These are phyloP conservation scores for Limnodromus scolopaceus DNA, from an alignment of 2,797 vertebrate genomes.

Conservation along the genomic window DNA sequence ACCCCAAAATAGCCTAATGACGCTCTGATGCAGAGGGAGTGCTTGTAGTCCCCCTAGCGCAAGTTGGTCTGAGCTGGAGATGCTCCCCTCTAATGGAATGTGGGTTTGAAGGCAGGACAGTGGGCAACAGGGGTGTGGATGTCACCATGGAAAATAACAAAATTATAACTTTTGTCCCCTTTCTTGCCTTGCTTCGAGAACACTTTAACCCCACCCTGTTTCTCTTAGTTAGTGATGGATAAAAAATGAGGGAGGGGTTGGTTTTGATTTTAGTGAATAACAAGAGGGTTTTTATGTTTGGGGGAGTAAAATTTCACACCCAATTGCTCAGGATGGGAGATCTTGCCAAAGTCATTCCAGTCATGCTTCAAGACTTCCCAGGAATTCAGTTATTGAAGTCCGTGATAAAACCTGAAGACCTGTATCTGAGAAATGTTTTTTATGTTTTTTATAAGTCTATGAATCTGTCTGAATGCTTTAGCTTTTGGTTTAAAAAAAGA, in stretches of 20 bases:
- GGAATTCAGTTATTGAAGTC: background rate
- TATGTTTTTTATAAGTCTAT: background rate
- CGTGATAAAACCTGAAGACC: background rate
- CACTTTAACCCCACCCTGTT: background rate
- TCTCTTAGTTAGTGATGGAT: background rate
- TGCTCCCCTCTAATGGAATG: background rate
- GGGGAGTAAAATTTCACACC: background rate
- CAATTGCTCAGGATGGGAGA: background rate
- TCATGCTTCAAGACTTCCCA: background rate
- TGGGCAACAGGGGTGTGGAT: background rate
- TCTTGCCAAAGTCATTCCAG: background rate
- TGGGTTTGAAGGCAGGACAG: background rate
- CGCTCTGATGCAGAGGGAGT: background rate
- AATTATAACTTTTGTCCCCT: background rate
- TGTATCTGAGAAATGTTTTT: background rate
- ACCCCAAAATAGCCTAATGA: fast-evolving
- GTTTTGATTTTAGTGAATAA: background rate
- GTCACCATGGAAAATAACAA: background rate
- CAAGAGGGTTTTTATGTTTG: background rate
- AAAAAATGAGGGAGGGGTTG: background rate
- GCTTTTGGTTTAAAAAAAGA: background rate
- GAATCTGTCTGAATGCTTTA: background rate
- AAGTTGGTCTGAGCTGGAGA: background rate
- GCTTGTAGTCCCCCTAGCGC: background rate
- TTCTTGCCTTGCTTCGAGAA: fast-evolving